phyloP scores from a whole-genome alignment of 2,888 invertebrate genomes.

The Orchesellides sinensis region DNA sequence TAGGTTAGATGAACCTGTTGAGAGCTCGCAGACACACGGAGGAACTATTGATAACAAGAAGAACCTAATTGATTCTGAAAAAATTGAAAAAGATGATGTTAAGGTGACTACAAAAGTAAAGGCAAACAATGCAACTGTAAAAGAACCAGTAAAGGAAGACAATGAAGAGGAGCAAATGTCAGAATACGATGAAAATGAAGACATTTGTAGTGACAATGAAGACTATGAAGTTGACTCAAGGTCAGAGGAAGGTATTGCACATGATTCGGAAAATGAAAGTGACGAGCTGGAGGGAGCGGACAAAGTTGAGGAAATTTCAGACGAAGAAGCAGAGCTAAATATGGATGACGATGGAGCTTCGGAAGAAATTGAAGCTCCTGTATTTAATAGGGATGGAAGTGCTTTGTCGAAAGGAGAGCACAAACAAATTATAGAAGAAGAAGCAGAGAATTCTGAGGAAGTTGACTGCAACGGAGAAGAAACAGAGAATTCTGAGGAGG shows the following conservation, averaged over 20 bases:
- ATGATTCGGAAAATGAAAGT: conserved; percentile 29
- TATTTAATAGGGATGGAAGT: too few relatives aligned
- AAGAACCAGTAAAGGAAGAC: too few relatives aligned
- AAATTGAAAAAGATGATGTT: too few relatives aligned
- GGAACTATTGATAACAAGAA: too few relatives aligned
- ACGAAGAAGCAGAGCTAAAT: conserved; percentile 2
- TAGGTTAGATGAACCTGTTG: too few relatives aligned
- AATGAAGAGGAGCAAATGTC: not conserved
- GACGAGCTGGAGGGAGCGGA: conserved; percentile 20
- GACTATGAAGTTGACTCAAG: too few relatives aligned
- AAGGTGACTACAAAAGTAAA: not conserved
- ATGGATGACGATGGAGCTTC: not conserved
- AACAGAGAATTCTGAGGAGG: conserved; percentile 1
- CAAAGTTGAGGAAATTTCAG: not conserved
- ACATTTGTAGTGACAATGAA: conserved; percentile 28
- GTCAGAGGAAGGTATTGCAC: not conserved
- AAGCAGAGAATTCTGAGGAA: conserved; percentile 3
- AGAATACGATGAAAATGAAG: not conserved
- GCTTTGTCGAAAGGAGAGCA: not conserved
- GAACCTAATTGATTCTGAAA: too few relatives aligned
- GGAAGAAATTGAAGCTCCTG: not conserved
- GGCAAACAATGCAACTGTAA: too few relatives aligned
- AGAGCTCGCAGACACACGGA: too few relatives aligned
- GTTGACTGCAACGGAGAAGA: not conserved
- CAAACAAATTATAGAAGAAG: too few relatives aligned